These are phyloP conservation scores for Tympanuchus pallidicinctus DNA, from an alignment of 2,113 vertebrate species.

Conservation along the genomic window DNA sequence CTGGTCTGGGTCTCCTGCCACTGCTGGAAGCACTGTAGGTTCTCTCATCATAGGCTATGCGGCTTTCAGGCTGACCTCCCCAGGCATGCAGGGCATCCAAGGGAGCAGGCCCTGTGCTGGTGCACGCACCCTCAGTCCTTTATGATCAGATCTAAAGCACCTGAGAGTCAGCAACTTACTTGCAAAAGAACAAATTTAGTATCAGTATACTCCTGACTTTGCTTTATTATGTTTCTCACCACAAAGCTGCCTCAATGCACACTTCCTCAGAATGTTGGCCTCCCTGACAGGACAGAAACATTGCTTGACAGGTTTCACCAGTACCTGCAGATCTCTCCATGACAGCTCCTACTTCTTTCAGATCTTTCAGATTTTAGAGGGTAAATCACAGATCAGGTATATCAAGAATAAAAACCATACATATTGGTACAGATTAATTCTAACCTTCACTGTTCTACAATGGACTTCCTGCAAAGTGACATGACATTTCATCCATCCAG, in stretches of 20 bases:
- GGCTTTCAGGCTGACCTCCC: background rate
- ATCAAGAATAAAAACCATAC: background rate
- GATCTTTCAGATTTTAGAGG: background rate
- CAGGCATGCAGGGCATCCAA: rapidly evolving
- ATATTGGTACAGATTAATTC: background rate
- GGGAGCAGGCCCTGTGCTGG: rapidly evolving
- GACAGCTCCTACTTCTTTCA: background rate
- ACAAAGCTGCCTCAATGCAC: background rate
- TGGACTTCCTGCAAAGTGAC: background rate
- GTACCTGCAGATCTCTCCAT: background rate
- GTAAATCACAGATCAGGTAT: background rate
- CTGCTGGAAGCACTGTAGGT: rapidly evolving
- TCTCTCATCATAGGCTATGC: background rate
- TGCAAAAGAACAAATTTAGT: background rate
- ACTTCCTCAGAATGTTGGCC: background rate
- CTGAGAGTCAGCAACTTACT: background rate
- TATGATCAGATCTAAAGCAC: background rate
- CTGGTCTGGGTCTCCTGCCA: background rate
- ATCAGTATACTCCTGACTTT: background rate
- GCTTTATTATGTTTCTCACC: background rate
- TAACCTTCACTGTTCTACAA: background rate
- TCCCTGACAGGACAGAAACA: background rate
- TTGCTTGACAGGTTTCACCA: background rate
- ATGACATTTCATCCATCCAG: background rate
- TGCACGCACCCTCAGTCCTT: background rate